Evolutionary conservation across 2,888 invertebrate species (phyloP), one percentile per base, ranked within the genome.

Genomic region (Caradrina kadenii): DNA sequence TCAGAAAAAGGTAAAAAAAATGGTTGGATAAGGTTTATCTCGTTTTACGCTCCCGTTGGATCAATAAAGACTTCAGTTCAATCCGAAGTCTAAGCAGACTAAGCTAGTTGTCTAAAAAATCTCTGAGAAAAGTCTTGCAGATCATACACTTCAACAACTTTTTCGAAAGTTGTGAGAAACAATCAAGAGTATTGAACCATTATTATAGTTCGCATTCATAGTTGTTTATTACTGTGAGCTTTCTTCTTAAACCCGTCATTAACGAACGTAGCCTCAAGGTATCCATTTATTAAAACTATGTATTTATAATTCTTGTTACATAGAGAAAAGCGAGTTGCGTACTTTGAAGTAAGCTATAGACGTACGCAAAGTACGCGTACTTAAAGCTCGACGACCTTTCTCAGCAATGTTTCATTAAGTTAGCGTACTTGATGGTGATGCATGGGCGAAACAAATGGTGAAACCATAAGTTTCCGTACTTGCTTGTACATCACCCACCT

Each of bases 131-230:
- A 22, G 15, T 13, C 59, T 21, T 15, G 22, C 11, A 54, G 63
- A 60, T 54, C 49, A 53, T 53, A 48, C 42, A 17, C 10, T 58
- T 58, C 26, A 42, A 45, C 52, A 1, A 56, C 49, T 63, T 42
- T 26, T 71, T 53, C n/a, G 72, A 80, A 68, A 80, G 75, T 59
- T 65, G 55, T 68, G 45, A 59, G 63, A 75, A 72, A 69, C 59
- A 52, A 56, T 42, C 56, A 59, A 74, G 39, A 22, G 8, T 5
- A 53, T 66, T 17, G 6, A 45, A 66, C 49, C 22, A 77, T 63
- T 71, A 61, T 62, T 68, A 64, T 31, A 69, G 45, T 53, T 54
- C n/a, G n/a, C 58, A 0, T 56, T 52, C 19, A 22, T 61, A 58
- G 53, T 55, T 22, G 17, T 54, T 65, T 65, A 70, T 69, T 53